A percentile compares a stretch with the other conserved stretches of the same genome.
Conservation (phyloP, 2,113 vertebrate species). For the Myanophis thanlyinensis region DNA sequence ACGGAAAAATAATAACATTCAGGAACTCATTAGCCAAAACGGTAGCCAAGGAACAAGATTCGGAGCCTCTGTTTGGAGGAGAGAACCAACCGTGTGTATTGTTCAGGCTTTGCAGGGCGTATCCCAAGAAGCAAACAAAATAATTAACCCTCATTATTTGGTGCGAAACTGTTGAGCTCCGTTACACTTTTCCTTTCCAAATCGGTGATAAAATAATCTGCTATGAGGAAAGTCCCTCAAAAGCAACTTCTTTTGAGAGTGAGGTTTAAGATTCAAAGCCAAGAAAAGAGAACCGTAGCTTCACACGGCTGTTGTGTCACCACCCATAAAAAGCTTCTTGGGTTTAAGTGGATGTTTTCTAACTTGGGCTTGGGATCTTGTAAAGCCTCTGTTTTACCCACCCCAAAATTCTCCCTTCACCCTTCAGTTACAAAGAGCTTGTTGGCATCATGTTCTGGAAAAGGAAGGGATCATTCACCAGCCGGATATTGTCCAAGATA, state of each 20-base stretch:
- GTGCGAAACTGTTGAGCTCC: neutral
- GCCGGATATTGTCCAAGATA: neutral
- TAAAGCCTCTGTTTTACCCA: neutral
- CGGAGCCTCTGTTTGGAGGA: neutral
- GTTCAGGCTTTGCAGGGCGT: neutral
- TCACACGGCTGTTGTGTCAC: neutral
- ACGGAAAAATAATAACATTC: slow-evolving; percentile 37
- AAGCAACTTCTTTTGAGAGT: neutral
- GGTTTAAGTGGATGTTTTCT: neutral
- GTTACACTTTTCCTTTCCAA: neutral
- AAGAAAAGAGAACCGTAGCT: neutral
- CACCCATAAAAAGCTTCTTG: neutral
- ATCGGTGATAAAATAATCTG: neutral
- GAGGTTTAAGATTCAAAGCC: neutral
- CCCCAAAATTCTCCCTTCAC: neutral
- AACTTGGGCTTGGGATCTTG: neutral
- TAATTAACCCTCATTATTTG: neutral
- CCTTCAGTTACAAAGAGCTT: neutral
- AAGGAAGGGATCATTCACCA: slow-evolving; percentile 2
- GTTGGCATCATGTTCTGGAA: neutral
- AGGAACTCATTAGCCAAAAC: slow-evolving; percentile 36
- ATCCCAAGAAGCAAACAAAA: neutral
- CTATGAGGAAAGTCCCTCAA: neutral
- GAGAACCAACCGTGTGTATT: neutral
- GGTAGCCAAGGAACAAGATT: slow-evolving; percentile 37